Conservation (phyloP, 2,888 invertebrate species). For the Acleris emargana region DNA sequence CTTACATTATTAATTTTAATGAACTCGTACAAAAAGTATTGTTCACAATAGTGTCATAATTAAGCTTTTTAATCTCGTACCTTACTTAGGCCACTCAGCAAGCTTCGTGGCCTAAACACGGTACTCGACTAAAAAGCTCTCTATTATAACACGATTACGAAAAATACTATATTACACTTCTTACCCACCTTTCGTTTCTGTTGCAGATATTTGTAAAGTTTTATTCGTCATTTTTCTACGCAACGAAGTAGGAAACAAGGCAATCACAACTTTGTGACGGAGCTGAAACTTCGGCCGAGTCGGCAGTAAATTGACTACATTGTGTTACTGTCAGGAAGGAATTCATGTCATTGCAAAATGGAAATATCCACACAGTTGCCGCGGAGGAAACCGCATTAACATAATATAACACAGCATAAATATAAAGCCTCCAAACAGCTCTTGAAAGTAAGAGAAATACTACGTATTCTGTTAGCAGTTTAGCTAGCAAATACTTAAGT, state of each 20-base stretch:
- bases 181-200: slow-evolving; percentile 38
- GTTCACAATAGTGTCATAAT: too few species aligned
- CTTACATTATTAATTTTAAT: too few species aligned
- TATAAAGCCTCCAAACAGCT: slow-evolving; percentile 16
- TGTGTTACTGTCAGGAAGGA: slow-evolving; percentile 56
- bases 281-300: slow-evolving; percentile 59
- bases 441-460: slow-evolving; percentile 9
- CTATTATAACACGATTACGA: too few species aligned
- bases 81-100: too few species aligned
- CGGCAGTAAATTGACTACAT: slow-evolving; percentile 71
- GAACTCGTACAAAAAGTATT: too few species aligned
- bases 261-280: slow-evolving; percentile 70
- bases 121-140: too few species aligned
- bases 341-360: slow-evolving; percentile 43
- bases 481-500: too few species aligned
- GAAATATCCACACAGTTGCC: slow-evolving; percentile 32
- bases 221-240: slow-evolving; percentile 64
- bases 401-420: slow-evolving; percentile 27
- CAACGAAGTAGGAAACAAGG: slow-evolving; percentile 68
- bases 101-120: too few species aligned
- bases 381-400: slow-evolving; percentile 24
- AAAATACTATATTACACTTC: slow-evolving; percentile 25
- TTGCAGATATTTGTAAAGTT: slow-evolving; percentile 53
- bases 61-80: too few species aligned
- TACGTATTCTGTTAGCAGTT: not conserved